A percentile compares a stretch with the other conserved stretches of the same genome.
Evolutionary conservation across 2,113 vertebrate species (phyloP).

Genomic region (Calidris pygmaea): DNA sequence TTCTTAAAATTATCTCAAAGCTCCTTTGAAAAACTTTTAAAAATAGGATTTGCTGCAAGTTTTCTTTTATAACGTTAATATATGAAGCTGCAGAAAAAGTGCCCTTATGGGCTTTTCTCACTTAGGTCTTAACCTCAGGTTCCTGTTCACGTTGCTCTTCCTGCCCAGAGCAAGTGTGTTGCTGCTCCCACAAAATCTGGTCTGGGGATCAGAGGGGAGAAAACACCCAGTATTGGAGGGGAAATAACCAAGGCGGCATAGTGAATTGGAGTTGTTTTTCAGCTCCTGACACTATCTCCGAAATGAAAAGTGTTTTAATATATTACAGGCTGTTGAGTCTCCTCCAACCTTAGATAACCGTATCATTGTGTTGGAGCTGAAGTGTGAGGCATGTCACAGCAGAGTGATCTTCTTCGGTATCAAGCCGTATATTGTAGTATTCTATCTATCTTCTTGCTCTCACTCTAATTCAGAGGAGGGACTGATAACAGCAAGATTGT

Average conservation of each 20-base stretch:
- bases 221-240: not conserved
- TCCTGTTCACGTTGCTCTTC: not conserved
- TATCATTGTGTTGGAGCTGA: not conserved
- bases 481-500: conserved; percentile 18
- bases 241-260: not conserved
- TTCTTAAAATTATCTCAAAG: not conserved
- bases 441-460: conserved; percentile 15
- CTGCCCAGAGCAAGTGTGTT: not conserved
- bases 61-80: conserved; percentile 4
- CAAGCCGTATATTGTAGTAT: not conserved
- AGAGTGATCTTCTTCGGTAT: not conserved
- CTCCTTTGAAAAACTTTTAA: conserved; percentile 21
- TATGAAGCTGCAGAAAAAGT: not conserved
- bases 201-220: not conserved
- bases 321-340: not conserved
- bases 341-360: not conserved
- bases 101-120: not conserved
- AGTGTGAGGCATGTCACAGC: not conserved
- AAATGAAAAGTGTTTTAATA: conserved; percentile 36
- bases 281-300: conserved; percentile 11
- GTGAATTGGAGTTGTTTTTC: not conserved
- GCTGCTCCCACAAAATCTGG: not conserved
- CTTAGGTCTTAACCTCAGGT: not conserved
- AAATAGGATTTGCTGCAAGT: not conserved
- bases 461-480: not conserved